Conservation (phyloP, 1,140 invertebrate species). For the Nephotettix cincticeps region DNA sequence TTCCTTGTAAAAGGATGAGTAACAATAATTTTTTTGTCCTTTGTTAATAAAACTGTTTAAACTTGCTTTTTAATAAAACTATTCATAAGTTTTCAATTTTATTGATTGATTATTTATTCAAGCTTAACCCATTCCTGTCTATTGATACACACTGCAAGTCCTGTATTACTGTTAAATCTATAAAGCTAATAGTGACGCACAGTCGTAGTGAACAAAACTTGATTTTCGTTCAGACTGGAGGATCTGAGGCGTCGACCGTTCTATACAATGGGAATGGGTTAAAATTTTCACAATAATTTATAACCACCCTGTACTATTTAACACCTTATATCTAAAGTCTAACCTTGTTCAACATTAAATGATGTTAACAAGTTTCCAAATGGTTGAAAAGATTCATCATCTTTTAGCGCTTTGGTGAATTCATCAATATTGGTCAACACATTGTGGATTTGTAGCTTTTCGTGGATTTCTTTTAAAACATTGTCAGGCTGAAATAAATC, state of each 20-base stretch:
- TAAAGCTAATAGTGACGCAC: no score
- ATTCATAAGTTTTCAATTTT: no score
- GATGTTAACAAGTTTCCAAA: conserved; percentile 54
- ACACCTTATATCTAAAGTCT: not conserved
- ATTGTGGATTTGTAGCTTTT: conserved; percentile 53
- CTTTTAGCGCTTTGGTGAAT: conserved; percentile 63
- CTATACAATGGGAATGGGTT: not conserved
- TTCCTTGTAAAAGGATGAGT: no score
- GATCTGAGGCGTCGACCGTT: not conserved
- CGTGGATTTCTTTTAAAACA: conserved; percentile 65
- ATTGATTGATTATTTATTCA: no score
- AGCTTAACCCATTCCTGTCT: no score
- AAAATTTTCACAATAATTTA: not conserved
- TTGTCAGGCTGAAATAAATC: conserved; percentile 68
- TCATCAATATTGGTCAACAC: conserved; percentile 66
- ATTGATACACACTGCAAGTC: no score
- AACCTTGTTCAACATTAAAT: not conserved
- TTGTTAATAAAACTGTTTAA: no score
- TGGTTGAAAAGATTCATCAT: conserved; percentile 72
- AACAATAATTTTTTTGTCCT: no score
- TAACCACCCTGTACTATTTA: not conserved
- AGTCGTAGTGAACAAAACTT: no score
- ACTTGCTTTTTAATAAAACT: no score
- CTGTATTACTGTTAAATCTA: no score
- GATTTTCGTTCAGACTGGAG: no score